Base-by-base conservation (phyloP, 2,113 vertebrate genomes). In the Chinchilla lanigera region DNA sequence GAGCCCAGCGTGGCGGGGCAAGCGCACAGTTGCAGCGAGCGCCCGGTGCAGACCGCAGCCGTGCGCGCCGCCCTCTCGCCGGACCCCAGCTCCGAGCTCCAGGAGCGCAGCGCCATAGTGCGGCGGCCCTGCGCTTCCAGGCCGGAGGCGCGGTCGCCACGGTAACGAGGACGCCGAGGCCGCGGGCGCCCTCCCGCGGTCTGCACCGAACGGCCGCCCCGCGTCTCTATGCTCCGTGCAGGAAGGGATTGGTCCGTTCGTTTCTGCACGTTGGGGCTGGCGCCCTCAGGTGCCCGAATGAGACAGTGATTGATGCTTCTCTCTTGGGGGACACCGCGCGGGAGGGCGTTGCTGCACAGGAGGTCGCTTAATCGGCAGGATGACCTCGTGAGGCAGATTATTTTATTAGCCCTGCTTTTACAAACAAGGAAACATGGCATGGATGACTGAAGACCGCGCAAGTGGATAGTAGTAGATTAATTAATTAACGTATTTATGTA, bases 21-120 rank as follows among this genome's bases (percentile, higher is more conserved):
- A 24, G 82, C 82, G 86, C 95, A 96, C 30, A 86, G 14, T 16
- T 91, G 88, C 91, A 94, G 67, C 7, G 98, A 98, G 17, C 81
- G 96, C 81, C 94, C 94, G 1, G 87, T 96, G 77, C 90, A 81
- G 60, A 96, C 75, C 0, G 86, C 35, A 1, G 44, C 85, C 2
- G 0, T 19, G 17, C 0, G 50, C 41, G 3, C 13, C 24, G 8
- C 4, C 60, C 93, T 92, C 11, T 89, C 35, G 2, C 4, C 0
- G 20, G 26, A 10, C 50, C 71, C 73, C 61, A 28, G 54, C 10
- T 75, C 61, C 2, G 12, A 19, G 1, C n/a, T 92, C 87, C 85
- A 83, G 16, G 80, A 38, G 12, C 35, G 65, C 50, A 92, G 22
- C 0, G 85, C 30, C 96, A 96, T 97, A 22, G 52, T 82, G 69